Conservation (phyloP, 53 echinoderm and acorn worm genomes). For the Temnopleurus reevesii region DNA sequence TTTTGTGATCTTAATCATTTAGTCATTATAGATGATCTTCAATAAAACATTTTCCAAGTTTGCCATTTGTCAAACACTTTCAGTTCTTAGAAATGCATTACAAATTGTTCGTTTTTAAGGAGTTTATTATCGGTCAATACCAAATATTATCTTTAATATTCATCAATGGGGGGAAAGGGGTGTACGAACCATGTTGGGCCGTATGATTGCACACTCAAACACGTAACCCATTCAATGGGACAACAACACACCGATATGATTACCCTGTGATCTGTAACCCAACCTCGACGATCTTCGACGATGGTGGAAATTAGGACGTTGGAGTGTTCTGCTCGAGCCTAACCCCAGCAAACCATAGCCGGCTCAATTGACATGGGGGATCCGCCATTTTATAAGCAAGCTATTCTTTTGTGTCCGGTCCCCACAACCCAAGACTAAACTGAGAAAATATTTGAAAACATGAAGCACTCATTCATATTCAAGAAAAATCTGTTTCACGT, state of each 20-base stretch:
- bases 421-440: conserved; percentile 47
- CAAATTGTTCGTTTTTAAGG: too few species aligned
- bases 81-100: too few species aligned
- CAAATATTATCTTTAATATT: conserved; percentile 26
- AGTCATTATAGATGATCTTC: too few species aligned
- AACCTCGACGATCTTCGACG: neutral
- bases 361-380: conserved; percentile 33
- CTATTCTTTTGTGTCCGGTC: conserved; percentile 26
- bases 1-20: too few species aligned
- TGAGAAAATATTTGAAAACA: conserved; percentile 42
- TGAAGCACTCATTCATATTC: conserved; percentile 51
- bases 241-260: conserved; percentile 54
- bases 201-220: conserved; percentile 46
- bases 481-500: conserved; percentile 47
- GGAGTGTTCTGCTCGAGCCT: conserved; percentile 29
- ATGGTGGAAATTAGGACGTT: conserved; percentile 50
- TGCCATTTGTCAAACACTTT: too few species aligned
- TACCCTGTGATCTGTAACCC: conserved; percentile 49
- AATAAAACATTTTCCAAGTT: too few species aligned
- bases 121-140: too few species aligned
- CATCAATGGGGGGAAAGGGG: neutral
- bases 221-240: conserved; percentile 37
- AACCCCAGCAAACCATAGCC: neutral
- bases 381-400: neutral
- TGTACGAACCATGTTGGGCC: neutral